Percentiles rank a stretch among this genome's conserved stretches.
phyloP scores from a whole-genome alignment of 2,113 vertebrate genomes.

The Fregata magnificens region DNA sequence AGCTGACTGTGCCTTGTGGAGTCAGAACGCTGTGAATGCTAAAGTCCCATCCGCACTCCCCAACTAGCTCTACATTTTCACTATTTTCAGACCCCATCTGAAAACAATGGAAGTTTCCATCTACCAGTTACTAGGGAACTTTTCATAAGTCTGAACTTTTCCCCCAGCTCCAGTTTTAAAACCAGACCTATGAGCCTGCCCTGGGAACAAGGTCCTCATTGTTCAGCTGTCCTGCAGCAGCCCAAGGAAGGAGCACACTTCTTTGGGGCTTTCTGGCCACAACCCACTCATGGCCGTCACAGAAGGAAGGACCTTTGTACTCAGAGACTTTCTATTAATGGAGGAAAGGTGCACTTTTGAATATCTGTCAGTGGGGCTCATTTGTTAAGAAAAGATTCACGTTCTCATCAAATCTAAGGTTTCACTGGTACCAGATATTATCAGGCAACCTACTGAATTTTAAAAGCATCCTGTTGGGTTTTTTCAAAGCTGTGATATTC shows the following conservation, averaged over 20 bases:
- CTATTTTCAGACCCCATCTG: neutral
- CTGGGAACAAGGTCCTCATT: conserved; percentile 44
- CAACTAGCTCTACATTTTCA: neutral
- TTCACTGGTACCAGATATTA: conserved; percentile 5
- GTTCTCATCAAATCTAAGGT: conserved; percentile 34
- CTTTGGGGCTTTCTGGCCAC: conserved; percentile 2
- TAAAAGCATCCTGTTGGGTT: conserved; percentile 17
- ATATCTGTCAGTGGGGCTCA: neutral
- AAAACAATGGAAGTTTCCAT: neutral
- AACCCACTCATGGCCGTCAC: neutral
- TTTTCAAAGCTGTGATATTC: conserved; percentile 23
- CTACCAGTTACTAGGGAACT: neutral
- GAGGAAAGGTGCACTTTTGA: neutral
- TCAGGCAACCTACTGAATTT: conserved; percentile 24
- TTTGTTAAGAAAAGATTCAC: neutral
- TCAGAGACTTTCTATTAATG: neutral
- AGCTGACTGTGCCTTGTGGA: neutral
- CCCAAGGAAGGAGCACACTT: neutral
- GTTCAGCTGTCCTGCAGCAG: neutral
- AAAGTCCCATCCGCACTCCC: neutral
- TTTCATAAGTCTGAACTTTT: neutral
- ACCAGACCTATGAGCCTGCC: neutral
- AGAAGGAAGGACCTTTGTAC: neutral
- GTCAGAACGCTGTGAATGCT: neutral
- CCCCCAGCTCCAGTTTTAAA: neutral